Base-by-base conservation (phyloP, 2,888 invertebrate genomes). In the Geophilus truncorum region DNA sequence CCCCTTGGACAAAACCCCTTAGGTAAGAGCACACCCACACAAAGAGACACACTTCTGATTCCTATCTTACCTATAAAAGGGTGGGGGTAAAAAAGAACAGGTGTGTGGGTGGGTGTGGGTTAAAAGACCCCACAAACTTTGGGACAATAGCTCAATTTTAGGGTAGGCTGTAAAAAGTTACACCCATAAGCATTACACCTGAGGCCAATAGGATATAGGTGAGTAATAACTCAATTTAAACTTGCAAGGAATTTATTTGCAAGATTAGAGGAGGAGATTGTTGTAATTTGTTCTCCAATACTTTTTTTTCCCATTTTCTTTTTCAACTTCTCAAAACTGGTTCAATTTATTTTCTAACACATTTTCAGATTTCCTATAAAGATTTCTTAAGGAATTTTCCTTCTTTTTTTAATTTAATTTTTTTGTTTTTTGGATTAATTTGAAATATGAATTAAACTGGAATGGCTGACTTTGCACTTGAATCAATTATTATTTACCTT, bases 211-310 rank as follows among this genome's bases (percentile, higher is more conserved):
- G 57, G 57, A 62, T 62, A 21, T 62, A 62, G 57, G 57, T 62
- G 57, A 62, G 57, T 62, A 62, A 62, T 62, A 62, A 62, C 57
- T 62, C 57, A 62, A 62, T 62, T 62, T 62, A 62, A 62, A 40
- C 21, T 62, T 62, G 57, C 23, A 62, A 40, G 57, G 57, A 62
- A 62, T 62, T 62, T 62, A 62, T 62, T 23, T 62, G 57, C 57
- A 1, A 62, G 57, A 62, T 62, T 62, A 21, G 10, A 57, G 18
- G 7, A 57, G 4, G 18, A 62, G 57, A 62, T 62, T 62, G 57
- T 62, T 62, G 57, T 62, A 62, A 62, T 62, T 62, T 62, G 57
- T 62, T 62, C 57, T 23, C 40, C 40, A 40, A 40, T 40, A 40
- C 15, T 62, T 62, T 62, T 57, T 62, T 62, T 62, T 21, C 57